Percentiles rank a stretch among this genome's conserved stretches.
These are phyloP conservation scores for Zosterops borbonicus DNA, from an alignment of 2,113 vertebrate species.

Conservation along the genomic window DNA sequence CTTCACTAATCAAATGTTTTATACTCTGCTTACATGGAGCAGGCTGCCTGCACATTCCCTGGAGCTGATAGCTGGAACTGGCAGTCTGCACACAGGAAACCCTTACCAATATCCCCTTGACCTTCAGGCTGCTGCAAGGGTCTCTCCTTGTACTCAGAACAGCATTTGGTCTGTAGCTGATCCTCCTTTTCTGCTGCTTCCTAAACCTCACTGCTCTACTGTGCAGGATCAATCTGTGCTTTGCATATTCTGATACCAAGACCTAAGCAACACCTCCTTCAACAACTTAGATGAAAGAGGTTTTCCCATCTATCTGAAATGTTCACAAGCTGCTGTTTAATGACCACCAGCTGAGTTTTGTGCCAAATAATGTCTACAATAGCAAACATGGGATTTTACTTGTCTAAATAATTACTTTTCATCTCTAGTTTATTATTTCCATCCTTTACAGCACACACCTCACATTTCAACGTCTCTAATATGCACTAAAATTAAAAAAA, in stretches of 20 bases:
- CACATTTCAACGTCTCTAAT: neutral
- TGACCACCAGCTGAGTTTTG: neutral
- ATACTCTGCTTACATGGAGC: neutral
- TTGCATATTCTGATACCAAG: neutral
- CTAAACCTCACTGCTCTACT: neutral
- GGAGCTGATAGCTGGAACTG: neutral
- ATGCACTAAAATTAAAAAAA: neutral
- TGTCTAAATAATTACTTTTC: neutral
- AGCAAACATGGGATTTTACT: neutral
- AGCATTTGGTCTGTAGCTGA: neutral
- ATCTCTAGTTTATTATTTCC: neutral
- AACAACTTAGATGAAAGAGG: neutral
- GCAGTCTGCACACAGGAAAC: neutral
- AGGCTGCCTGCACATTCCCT: neutral
- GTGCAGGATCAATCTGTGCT: neutral
- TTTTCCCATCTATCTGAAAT: neutral
- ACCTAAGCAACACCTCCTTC: neutral
- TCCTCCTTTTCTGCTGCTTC: neutral
- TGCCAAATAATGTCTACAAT: neutral
- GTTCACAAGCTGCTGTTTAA: neutral
- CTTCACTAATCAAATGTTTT: neutral
- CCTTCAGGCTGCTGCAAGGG: neutral
- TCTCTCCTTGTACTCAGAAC: neutral
- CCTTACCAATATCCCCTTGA: neutral
- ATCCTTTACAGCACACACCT: neutral